phyloP scores from a whole-genome alignment of 2,113 vertebrate genomes.

The Xyliphius kryptos region DNA sequence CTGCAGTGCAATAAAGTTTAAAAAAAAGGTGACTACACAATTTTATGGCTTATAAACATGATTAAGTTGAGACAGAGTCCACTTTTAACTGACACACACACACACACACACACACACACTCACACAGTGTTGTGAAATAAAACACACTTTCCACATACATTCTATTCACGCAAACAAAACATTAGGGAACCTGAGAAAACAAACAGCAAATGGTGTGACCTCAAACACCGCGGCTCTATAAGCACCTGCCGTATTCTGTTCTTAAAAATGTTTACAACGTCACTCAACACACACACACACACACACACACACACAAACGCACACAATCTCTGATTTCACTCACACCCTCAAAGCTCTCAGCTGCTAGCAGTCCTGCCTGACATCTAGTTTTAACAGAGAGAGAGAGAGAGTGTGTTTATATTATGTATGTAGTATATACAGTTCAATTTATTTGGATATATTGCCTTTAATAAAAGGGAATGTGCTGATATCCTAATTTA shows the following conservation, averaged over 20 bases:
- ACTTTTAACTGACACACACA: constrained; percentile 8
- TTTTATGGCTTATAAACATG: constrained; percentile 7
- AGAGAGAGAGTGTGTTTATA: too few species aligned
- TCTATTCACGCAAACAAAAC: constrained; percentile 25
- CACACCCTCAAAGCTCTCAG: background rate
- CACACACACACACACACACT: constrained; percentile 4
- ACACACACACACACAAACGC: constrained; percentile 20
- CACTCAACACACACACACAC: constrained; percentile 8
- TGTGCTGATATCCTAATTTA: too few species aligned
- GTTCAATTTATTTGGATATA: too few species aligned
- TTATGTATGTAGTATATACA: too few species aligned
- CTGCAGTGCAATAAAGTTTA: background rate
- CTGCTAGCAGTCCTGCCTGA: background rate
- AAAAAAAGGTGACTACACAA: constrained; percentile 2
- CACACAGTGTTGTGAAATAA: background rate
- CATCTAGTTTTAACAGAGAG: too few species aligned
- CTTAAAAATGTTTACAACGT: constrained; percentile 28
- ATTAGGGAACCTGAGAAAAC: constrained; percentile 37
- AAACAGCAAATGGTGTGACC: constrained; percentile 39
- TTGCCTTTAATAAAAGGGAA: too few species aligned
- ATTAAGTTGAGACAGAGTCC: constrained; percentile 11
- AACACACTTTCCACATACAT: background rate
- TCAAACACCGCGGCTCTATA: constrained; percentile 23
- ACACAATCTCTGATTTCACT: background rate
- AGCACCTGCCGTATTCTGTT: constrained; percentile 17